phyloP scores from a whole-genome alignment of 2,113 vertebrate genomes.

The Stigmatopora nigra region DNA sequence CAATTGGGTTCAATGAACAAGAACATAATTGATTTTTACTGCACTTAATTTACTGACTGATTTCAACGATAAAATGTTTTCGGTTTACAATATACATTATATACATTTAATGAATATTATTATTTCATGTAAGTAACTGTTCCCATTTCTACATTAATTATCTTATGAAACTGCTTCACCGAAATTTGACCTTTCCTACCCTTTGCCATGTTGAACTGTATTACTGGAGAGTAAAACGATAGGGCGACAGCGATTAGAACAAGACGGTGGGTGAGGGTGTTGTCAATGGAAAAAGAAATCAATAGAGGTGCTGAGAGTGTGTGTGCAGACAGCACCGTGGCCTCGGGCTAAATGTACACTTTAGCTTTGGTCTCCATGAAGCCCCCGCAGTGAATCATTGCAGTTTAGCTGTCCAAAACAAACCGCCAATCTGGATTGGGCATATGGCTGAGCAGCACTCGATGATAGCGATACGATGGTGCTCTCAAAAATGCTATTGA shows the following conservation, averaged over 20 bases:
- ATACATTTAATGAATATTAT: background rate
- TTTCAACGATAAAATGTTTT: background rate
- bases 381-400: conserved; percentile 4
- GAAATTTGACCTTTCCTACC: background rate
- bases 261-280: background rate
- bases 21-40: conserved; percentile 41
- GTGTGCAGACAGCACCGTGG: conserved; percentile 1
- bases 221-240: background rate
- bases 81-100: background rate
- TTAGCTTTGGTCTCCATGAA: conserved; percentile 4
- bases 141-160: background rate
- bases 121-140: background rate
- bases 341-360: conserved; percentile 10
- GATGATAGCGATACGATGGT: background rate
- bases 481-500: conserved; percentile 1
- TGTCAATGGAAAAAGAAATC: conserved; percentile 2
- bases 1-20: conserved; percentile 32
- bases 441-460: conserved; percentile 3
- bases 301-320: conserved; percentile 2
- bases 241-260: background rate
- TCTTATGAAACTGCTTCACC: background rate
- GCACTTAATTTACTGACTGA: conserved; percentile 22
- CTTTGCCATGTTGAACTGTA: background rate
- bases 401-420: conserved; percentile 10
- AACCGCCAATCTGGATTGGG: conserved; percentile 6